Conservation (phyloP, 2,797 vertebrate species). For the Vespertilio murinus region DNA sequence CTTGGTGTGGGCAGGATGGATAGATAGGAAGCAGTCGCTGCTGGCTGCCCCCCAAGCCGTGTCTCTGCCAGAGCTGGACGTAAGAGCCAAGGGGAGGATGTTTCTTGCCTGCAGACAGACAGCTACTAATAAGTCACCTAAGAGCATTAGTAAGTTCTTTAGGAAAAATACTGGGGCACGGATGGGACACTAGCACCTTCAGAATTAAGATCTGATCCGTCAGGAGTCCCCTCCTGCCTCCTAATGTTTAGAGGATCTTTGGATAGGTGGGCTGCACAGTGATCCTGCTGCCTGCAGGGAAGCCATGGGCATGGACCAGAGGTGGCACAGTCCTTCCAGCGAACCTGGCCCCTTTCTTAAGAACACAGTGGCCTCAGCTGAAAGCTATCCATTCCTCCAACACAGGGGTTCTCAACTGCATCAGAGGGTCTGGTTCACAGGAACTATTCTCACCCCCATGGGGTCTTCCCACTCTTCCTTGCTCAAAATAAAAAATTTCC, state of each 20-base stretch:
- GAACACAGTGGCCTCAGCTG: neutral
- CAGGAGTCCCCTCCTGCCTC: neutral
- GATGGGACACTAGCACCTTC: neutral
- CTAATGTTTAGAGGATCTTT: neutral
- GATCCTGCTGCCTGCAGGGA: neutral
- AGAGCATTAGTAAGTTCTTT: conserved; percentile 14
- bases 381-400: neutral
- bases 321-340: neutral
- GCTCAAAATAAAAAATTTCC: too few species aligned
- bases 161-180: neutral
- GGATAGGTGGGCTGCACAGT: neutral
- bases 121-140: neutral
- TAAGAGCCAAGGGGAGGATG: neutral
- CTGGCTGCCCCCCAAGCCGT: neutral
- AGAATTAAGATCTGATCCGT: neutral
- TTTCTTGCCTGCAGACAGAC: neutral
- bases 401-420: neutral
- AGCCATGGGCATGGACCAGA: neutral
- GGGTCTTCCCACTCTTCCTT: too few species aligned
- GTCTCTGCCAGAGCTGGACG: neutral
- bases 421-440: neutral
- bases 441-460: neutral
- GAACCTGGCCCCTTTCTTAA: neutral
- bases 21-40: neutral
- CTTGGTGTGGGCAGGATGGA: neutral